Evolutionary conservation across 2,888 invertebrate genomes (phyloP).

Genomic region (Amaurobius ferox): DNA sequence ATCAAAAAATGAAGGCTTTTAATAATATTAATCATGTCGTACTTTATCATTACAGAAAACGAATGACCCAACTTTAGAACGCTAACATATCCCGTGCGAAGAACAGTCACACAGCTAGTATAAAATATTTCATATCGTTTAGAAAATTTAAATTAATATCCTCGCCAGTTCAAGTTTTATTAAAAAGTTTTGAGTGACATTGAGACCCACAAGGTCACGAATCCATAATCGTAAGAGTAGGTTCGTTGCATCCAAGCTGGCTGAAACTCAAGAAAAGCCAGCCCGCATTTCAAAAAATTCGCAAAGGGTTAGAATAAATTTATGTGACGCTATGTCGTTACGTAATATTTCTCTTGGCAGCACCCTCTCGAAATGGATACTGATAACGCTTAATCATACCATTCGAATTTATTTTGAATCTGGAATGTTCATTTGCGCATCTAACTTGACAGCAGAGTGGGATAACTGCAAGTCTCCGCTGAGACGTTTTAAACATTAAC

Average conservation of each 20-base stretch:
- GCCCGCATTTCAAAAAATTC: not conserved
- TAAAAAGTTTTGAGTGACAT: not conserved
- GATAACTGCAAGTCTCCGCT: too few species aligned
- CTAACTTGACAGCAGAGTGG: too few species aligned
- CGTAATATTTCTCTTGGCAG: conserved; percentile 3
- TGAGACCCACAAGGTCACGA: not conserved
- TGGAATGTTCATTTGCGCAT: not conserved
- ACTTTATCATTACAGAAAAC: too few species aligned
- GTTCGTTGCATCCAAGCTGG: conserved; percentile 9
- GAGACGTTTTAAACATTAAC: too few species aligned
- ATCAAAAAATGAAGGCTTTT: too few species aligned
- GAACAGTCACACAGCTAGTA: too few species aligned
- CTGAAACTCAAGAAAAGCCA: not conserved
- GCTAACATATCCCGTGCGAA: too few species aligned
- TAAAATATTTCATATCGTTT: too few species aligned
- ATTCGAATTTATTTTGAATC: not conserved
- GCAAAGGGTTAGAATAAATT: not conserved
- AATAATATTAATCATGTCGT: too few species aligned
- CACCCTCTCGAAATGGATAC: not conserved
- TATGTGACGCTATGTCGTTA: not conserved
- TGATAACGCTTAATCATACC: not conserved
- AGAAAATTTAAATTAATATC: too few species aligned
- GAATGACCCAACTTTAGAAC: too few species aligned
- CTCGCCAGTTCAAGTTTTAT: too few species aligned
- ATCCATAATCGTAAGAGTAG: not conserved